Conservation (phyloP, 2,888 invertebrate genomes). For the Trachelus tabidus region DNA sequence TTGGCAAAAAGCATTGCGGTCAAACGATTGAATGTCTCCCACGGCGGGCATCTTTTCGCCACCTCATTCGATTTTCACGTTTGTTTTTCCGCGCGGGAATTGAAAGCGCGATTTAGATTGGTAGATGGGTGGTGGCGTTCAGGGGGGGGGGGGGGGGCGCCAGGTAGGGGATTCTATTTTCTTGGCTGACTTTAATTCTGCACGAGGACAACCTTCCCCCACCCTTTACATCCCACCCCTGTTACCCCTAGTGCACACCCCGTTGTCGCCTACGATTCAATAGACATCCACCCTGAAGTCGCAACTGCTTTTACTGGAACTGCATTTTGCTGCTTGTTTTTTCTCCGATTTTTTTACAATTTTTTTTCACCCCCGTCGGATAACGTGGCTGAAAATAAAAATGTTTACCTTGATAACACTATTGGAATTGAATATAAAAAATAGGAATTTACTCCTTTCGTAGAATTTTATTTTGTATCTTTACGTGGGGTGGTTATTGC, state of each 20-base stretch:
- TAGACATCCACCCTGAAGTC: not conserved
- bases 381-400: conserved; percentile 38
- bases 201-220: conserved; percentile 5
- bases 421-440: conserved; percentile 42
- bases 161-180: not conserved
- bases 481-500: too few species aligned
- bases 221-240: conserved; percentile 23
- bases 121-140: conserved; percentile 23
- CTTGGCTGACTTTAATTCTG: not conserved
- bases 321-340: not conserved
- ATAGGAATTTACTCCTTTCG: conserved; percentile 44
- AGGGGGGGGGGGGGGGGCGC: not conserved
- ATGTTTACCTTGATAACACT: conserved; percentile 39
- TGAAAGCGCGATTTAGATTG: conserved; percentile 59
- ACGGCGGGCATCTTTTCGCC: conserved; percentile 57
- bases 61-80: conserved; percentile 12
- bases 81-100: conserved; percentile 46
- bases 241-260: conserved; percentile 16
- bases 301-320: not conserved
- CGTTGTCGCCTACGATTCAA: not conserved
- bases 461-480: not conserved
- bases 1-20: conserved; percentile 42
- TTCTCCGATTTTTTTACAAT: conserved; percentile 4
- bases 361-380: conserved; percentile 32
- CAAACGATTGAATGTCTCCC: conserved; percentile 65